Conservation (phyloP, 2,797 vertebrate genomes). For the Enteromius mattozi region DNA sequence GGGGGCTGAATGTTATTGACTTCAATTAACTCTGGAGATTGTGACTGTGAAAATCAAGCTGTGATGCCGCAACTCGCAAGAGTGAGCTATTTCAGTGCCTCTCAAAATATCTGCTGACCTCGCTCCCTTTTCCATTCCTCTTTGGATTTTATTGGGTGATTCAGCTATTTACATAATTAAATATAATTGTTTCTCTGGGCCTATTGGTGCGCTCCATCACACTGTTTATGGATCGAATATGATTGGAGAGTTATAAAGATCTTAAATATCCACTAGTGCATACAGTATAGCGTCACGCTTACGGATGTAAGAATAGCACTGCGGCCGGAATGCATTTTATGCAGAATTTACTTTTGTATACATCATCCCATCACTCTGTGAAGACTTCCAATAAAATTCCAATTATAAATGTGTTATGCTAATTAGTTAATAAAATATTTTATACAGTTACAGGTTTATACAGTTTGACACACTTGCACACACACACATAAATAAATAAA, state of each 20-base stretch:
- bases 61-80: not conserved
- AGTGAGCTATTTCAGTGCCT: not conserved
- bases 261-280: conserved; percentile 1
- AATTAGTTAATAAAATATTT: not conserved
- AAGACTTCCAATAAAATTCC: not conserved
- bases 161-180: conserved; percentile 50
- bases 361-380: not conserved
- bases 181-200: conserved; percentile 48
- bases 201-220: conserved; percentile 23
- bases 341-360: not conserved
- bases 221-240: conserved; percentile 40
- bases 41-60: conserved; percentile 45
- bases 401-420: not conserved
- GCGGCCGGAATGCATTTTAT: not conserved
- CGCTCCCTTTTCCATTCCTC: conserved; percentile 30
- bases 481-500: not conserved
- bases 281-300: not conserved
- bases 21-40: conserved; percentile 43
- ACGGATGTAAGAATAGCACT: conserved; percentile 17
- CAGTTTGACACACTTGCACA: not conserved
- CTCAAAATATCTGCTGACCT: conserved; percentile 38
- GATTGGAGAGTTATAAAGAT: conserved; percentile 45
- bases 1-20: conserved; percentile 50
- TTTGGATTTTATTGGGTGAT: conserved; percentile 44
- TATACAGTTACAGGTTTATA: not conserved